Evolutionary conservation across 2,888 invertebrate genomes (phyloP).

Genomic region (Erebia epiphron): DNA sequence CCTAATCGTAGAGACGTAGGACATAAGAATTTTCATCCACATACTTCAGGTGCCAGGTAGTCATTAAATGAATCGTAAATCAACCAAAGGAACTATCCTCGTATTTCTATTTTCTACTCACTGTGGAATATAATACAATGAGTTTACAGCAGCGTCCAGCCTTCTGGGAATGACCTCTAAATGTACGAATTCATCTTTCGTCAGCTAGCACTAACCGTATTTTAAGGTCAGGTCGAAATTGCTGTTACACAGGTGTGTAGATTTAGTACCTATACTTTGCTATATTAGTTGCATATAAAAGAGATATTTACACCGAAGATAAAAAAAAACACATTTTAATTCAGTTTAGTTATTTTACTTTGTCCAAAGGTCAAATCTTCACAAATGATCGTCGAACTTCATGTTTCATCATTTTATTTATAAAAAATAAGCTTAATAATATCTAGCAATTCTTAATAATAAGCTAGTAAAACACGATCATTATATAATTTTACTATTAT

Average conservation of each 20-base stretch:
- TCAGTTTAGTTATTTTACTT: too few relatives aligned
- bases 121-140: constrained; percentile 56
- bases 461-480: too few relatives aligned
- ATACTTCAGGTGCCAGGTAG: constrained; percentile 43
- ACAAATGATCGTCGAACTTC: too few relatives aligned
- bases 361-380: too few relatives aligned
- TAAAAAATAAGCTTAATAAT: too few relatives aligned
- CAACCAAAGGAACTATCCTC: constrained; percentile 60
- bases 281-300: not conserved
- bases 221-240: constrained; percentile 36
- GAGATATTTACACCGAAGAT: not conserved
- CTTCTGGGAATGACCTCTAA: constrained; percentile 57
- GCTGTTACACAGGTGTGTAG: constrained; percentile 33
- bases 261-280: not conserved
- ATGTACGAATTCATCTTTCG: constrained; percentile 67
- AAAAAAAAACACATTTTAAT: too few relatives aligned
- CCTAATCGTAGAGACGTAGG: constrained; percentile 6
- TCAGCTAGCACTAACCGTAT: constrained; percentile 49
- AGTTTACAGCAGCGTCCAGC: constrained; percentile 38
- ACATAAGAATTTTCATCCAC: constrained; percentile 32
- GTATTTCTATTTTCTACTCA: constrained; percentile 66
- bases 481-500: too few relatives aligned
- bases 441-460: too few relatives aligned
- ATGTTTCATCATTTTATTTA: too few relatives aligned
- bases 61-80: constrained; percentile 67